Percentiles rank a stretch among this genome's conserved stretches.
phyloP scores from a whole-genome alignment of 2,888 invertebrate genomes.

The Sisyra terminalis region DNA sequence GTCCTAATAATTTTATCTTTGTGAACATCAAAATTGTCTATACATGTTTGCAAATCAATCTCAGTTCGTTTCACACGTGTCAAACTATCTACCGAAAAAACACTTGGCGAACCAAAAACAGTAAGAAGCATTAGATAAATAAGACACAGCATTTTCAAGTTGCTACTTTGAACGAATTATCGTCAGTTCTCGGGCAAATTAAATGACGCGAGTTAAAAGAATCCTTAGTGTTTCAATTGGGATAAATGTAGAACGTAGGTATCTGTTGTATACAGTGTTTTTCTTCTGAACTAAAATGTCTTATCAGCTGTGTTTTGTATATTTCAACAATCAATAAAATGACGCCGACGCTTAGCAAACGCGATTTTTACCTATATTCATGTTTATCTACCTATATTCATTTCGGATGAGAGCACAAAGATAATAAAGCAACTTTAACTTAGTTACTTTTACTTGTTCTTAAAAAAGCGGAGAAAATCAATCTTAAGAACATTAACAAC shows the following conservation, averaged over 20 bases:
- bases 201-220: neutral
- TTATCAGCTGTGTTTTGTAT: neutral
- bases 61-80: constrained; percentile 25
- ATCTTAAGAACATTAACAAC: too few species aligned
- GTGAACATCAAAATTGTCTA: constrained; percentile 69
- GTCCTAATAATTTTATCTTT: constrained; percentile 81
- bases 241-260: neutral
- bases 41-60: constrained; percentile 47
- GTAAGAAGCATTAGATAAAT: too few species aligned
- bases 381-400: neutral
- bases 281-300: too few species aligned
- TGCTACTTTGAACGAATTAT: too few species aligned
- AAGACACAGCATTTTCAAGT: too few species aligned
- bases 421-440: too few species aligned
- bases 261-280: neutral
- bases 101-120: too few species aligned
- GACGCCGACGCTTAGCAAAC: neutral
- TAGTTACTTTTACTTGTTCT: too few species aligned
- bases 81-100: neutral
- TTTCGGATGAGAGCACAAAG: neutral
- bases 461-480: too few species aligned
- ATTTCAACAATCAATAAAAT: neutral
- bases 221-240: neutral
- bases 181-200: neutral
- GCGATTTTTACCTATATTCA: neutral